Conservation (phyloP, 2,888 invertebrate species). For the Eristalis intricaria region DNA sequence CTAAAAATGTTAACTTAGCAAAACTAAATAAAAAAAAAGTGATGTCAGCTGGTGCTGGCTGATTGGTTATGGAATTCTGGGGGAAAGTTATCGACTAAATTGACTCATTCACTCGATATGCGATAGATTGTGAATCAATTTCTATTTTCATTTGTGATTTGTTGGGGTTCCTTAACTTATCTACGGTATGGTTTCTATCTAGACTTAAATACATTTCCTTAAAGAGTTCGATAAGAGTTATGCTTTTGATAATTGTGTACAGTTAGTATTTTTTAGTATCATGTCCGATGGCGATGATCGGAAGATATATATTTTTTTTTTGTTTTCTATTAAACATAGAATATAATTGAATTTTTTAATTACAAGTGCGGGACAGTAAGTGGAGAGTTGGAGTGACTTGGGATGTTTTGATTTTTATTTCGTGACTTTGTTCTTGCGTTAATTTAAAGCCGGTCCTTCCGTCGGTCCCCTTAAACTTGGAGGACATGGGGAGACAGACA, state of each 20-base stretch:
- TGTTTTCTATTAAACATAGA: not conserved
- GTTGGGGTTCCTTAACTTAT: not conserved
- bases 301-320: no score
- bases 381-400: not conserved
- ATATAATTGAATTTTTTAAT: not conserved
- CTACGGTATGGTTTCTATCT: not conserved
- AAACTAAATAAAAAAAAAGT: not conserved
- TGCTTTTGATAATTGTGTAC: not conserved
- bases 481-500: no score
- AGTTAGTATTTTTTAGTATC: not conserved
- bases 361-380: not conserved
- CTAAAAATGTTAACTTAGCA: not conserved
- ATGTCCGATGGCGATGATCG: not conserved
- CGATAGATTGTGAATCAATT: not conserved
- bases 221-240: not conserved
- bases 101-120: not conserved
- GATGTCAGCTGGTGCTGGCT: not conserved
- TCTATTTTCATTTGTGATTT: not conserved
- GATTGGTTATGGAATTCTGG: not conserved
- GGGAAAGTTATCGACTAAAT: not conserved
- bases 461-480: no score
- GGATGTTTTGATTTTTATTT: no score
- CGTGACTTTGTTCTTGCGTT: no score
- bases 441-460: no score
- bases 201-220: not conserved